Evolutionary conservation across 2,113 vertebrate species (phyloP).

Genomic region (Cathartes aura): DNA sequence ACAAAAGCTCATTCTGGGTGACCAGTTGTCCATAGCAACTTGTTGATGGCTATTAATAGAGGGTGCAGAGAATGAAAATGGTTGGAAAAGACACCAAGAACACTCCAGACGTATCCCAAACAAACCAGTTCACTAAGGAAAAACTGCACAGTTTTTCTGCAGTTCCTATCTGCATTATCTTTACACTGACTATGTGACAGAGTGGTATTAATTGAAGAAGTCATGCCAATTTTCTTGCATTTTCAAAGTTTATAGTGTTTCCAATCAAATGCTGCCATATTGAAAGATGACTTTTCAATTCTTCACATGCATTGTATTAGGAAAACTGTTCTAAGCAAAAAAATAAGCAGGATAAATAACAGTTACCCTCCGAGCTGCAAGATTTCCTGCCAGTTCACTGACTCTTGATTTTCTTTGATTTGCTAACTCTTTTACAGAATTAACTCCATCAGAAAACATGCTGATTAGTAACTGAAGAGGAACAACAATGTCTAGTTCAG

Average conservation of each 20-base stretch:
- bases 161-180: background rate
- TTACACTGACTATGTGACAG: background rate
- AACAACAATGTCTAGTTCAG: constrained; percentile 96
- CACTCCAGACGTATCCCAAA: background rate
- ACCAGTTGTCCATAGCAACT: background rate
- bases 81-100: background rate
- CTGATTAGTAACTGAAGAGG: constrained; percentile 95
- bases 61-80: background rate
- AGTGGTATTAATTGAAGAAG: background rate
- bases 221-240: background rate
- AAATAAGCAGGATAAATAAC: background rate
- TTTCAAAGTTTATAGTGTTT: background rate
- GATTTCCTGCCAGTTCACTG: constrained; percentile 85
- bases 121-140: background rate
- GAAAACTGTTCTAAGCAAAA: background rate
- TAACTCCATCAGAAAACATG: constrained; percentile 99
- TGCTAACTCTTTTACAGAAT: constrained; percentile 96
- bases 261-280: background rate
- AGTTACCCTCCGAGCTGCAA: constrained; percentile 90
- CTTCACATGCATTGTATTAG: background rate
- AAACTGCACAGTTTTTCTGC: background rate
- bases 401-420: constrained; percentile 92
- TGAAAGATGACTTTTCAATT: background rate
- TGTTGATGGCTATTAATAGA: background rate
- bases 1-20: background rate